Evolutionary conservation across 2,797 vertebrate species (phyloP).

Genomic region (Liasis olivaceus): DNA sequence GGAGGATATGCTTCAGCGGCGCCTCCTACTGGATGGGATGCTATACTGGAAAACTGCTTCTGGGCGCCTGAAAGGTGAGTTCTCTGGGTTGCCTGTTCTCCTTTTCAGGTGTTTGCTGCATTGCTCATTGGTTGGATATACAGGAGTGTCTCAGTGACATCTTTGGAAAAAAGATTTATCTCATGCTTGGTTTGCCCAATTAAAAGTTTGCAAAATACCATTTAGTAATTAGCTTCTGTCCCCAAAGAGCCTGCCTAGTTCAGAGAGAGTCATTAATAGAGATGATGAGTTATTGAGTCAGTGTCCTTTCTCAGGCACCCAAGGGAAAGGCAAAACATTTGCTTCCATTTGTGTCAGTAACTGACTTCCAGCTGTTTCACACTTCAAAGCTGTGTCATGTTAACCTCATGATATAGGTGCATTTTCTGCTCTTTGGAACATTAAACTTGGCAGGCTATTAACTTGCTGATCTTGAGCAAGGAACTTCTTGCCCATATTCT

Average conservation of each 20-base stretch:
- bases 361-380: background rate
- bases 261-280: background rate
- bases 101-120: background rate
- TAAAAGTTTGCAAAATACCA: constrained; percentile 46
- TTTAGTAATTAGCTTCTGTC: background rate
- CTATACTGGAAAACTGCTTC: constrained; percentile 93
- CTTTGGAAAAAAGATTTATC: background rate
- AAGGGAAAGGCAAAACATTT: background rate
- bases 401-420: background rate
- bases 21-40: constrained; percentile 82
- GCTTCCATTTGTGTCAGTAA: background rate
- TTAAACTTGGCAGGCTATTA: background rate
- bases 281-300: background rate
- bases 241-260: constrained; percentile 23
- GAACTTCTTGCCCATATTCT: background rate
- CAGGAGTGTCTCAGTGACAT: background rate
- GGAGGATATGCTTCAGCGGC: constrained; percentile 82
- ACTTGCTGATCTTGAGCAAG: background rate
- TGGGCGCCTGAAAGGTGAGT: constrained; percentile 90
- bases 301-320: background rate
- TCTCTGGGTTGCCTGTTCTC: background rate
- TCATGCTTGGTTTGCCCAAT: constrained; percentile 52
- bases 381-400: background rate
- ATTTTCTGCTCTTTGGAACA: background rate
- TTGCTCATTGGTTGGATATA: background rate